These are phyloP conservation scores for Calosoma granatense DNA, from an alignment of 1,140 invertebrate genomes.

Conservation along the genomic window DNA sequence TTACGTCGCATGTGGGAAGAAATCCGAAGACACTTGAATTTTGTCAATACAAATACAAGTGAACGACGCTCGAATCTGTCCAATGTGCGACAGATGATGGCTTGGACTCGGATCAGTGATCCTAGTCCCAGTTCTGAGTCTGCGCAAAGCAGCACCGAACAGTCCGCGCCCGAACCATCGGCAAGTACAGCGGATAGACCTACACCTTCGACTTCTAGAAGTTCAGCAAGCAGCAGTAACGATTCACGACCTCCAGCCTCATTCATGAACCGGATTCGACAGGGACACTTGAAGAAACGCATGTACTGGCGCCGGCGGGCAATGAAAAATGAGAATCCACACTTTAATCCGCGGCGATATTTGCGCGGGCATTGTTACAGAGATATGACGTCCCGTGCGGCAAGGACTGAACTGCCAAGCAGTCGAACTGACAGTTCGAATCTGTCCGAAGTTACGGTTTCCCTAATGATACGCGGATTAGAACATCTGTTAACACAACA, in stretches of 20 bases:
- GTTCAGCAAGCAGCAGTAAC: conserved; percentile 5
- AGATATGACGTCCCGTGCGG: neutral
- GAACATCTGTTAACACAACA: conserved; percentile 19
- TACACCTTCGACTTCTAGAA: neutral
- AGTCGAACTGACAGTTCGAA: neutral
- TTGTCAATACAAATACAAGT: conserved; percentile 10
- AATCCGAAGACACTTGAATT: conserved; percentile 45
- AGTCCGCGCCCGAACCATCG: conserved; percentile 2
- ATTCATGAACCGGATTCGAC: neutral
- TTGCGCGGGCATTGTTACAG: neutral
- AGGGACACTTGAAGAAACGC: neutral
- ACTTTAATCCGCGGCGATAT: neutral
- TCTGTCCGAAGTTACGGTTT: conserved; percentile 1
- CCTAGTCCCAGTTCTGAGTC: conserved; percentile 26
- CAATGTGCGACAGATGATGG: conserved; percentile 33
- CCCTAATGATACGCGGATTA: conserved; percentile 16
- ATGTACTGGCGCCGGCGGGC: neutral
- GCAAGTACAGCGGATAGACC: conserved; percentile 1
- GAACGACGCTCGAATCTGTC: conserved; percentile 24
- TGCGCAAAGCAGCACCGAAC: neutral
- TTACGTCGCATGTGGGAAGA: conserved; percentile 53
- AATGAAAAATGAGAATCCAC: conserved; percentile 8
- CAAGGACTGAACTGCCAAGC: neutral
- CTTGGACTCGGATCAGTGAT: conserved; percentile 32
- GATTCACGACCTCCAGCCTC: neutral